These are phyloP conservation scores for Urocitellus parryii DNA, from an alignment of 2,113 vertebrate species.

Conservation along the genomic window DNA sequence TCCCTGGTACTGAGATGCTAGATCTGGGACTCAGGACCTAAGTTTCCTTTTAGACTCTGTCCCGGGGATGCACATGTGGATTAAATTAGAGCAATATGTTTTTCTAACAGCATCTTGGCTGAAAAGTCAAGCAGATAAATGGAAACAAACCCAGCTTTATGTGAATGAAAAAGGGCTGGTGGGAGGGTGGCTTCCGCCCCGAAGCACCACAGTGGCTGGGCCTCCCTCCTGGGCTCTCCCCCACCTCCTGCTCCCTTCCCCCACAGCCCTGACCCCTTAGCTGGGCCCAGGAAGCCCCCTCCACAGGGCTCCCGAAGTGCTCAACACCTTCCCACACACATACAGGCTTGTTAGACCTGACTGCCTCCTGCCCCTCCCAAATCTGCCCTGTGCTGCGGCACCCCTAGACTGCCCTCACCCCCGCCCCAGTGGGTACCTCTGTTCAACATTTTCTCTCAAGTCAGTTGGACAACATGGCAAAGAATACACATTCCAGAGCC, in stretches of 20 bases:
- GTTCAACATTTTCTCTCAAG: neutral
- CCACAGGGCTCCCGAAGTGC: too few relatives aligned
- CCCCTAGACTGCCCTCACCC: too few relatives aligned
- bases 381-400: neutral
- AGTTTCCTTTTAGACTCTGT: constrained; percentile 45
- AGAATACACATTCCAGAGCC: neutral
- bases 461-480: rapidly evolving
- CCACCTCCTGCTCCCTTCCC: neutral
- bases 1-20: neutral
- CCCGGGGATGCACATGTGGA: constrained; percentile 68
- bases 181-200: constrained; percentile 41
- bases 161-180: constrained; percentile 67
- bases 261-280: neutral
- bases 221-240: neutral
- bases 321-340: neutral
- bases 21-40: neutral
- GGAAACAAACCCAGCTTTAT: constrained; percentile 81
- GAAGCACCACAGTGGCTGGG: neutral
- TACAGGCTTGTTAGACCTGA: neutral
- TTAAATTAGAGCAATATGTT: constrained; percentile 80
- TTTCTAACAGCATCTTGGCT: constrained; percentile 78
- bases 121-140: constrained; percentile 79
- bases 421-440: neutral
- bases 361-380: neutral
- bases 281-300: neutral